Conservation (phyloP, 2,888 invertebrate species). For the Coleophora deauratella region DNA sequence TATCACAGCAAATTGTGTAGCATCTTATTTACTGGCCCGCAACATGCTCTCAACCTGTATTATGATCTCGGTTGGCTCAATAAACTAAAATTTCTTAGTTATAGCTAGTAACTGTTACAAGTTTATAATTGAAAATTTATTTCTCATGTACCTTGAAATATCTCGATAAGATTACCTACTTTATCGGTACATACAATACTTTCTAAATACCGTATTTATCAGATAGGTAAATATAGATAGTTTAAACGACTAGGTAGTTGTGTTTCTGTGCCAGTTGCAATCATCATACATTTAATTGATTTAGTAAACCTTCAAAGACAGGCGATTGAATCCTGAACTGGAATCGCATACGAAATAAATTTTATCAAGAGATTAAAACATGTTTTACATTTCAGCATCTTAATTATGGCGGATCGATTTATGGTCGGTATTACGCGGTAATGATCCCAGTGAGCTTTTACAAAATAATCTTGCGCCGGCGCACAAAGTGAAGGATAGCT, state of each 20-base stretch:
- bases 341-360: neutral
- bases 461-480: slow-evolving; percentile 35
- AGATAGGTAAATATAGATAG: too few relatives aligned
- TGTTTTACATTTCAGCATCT: slow-evolving; percentile 41
- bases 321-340: neutral
- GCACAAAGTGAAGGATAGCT: too few relatives aligned
- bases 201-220: too few relatives aligned
- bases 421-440: slow-evolving; percentile 44
- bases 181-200: neutral
- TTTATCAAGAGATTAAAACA: slow-evolving; percentile 29
- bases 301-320: neutral
- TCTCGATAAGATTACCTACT: neutral
- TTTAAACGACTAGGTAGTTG: too few relatives aligned
- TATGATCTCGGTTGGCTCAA: slow-evolving; percentile 34
- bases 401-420: slow-evolving; percentile 52
- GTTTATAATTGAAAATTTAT: neutral
- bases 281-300: too few relatives aligned
- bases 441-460: slow-evolving; percentile 52
- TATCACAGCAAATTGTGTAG: slow-evolving; percentile 39
- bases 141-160: neutral
- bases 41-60: slow-evolving; percentile 36
- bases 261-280: too few relatives aligned
- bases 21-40: slow-evolving; percentile 29
- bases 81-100: slow-evolving; percentile 23
- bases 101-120: slow-evolving; percentile 23